Conservation (phyloP, 2,113 vertebrate species). For the Syrrhaptes paradoxus region DNA sequence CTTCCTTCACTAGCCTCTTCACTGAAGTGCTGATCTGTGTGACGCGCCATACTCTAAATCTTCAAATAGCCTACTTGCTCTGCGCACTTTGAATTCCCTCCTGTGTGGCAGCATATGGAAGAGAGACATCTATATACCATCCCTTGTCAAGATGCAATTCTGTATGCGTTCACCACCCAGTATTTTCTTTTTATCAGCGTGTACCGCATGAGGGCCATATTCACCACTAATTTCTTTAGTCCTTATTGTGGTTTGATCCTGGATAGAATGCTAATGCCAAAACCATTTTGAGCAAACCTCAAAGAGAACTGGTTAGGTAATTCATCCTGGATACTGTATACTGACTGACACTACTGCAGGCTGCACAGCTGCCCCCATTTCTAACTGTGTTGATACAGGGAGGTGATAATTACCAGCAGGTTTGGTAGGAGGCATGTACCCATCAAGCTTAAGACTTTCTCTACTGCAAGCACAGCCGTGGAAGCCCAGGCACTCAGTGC, state of each 20-base stretch:
- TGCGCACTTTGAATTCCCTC: background rate
- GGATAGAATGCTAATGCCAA: background rate
- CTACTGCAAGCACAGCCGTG: background rate
- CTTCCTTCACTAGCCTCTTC: background rate
- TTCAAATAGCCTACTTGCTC: background rate
- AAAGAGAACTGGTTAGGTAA: background rate
- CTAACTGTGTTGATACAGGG: background rate
- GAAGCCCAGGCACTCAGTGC: background rate
- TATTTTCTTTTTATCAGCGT: background rate
- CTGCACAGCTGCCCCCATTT: background rate
- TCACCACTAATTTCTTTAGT: background rate
- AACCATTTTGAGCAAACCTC: background rate
- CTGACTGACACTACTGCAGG: background rate
- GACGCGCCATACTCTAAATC: background rate
- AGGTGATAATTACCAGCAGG: background rate
- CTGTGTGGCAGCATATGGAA: background rate
- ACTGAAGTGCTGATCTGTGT: background rate
- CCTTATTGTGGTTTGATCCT: background rate
- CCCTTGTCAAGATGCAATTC: background rate
- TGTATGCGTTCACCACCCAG: background rate
- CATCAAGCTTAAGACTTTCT: background rate
- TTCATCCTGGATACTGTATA: background rate
- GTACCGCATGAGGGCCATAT: background rate
- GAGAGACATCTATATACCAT: background rate
- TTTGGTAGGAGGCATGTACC: rapidly evolving